Evolutionary conservation across 2,797 vertebrate genomes (phyloP), one percentile per base, ranked within the genome.

Genomic region (Chelmon rostratus): DNA sequence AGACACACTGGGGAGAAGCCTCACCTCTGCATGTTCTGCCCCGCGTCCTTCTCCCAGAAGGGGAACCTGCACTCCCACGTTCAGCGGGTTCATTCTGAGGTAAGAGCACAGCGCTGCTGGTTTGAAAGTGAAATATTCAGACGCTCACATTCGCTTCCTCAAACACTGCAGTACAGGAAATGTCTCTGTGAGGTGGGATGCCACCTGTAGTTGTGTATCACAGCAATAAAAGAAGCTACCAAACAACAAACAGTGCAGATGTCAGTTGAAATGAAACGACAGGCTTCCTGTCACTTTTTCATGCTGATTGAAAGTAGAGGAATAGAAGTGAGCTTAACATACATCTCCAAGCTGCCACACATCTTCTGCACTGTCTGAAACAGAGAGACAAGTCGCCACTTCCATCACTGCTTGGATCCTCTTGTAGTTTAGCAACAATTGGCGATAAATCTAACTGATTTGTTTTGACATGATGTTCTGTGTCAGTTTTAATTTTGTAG

Each of bases 1-100:
- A 96, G 98, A 81, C 98, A 99, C 88, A 99, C 98, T 0, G 98
- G 98, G 21, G 98, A 99, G 93, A 99, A 99, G 83, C 98, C 98
- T 37, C 97, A 99, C 21, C 96, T 98, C 89, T 99, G 98, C 94
- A 95, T 96, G 90, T 97, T 98, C 77, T 99, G 98, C 91, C 98
- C 98, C 0, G 98, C 98, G 0, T 98, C 98, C 69, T 99, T 99
- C 91, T 99, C 98, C 68, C 98, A 99, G 92, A 99, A 99, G 88
- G 98, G 98, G 79, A 99, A 99, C 89, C 96, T 99, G 66, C 98
- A 99, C 90, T 99, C 98, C 3, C 98, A 99, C 7, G 96, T 99
- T 78, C 98, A 99, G 91, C 95, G 98, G 83, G 98, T 99, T 87
- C 98, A 99, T 87, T 98, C 98, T 0, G 97, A 99, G 98, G 98